phyloP scores from a whole-genome alignment of 2,888 invertebrate species.

The Melinaea marsaeus region DNA sequence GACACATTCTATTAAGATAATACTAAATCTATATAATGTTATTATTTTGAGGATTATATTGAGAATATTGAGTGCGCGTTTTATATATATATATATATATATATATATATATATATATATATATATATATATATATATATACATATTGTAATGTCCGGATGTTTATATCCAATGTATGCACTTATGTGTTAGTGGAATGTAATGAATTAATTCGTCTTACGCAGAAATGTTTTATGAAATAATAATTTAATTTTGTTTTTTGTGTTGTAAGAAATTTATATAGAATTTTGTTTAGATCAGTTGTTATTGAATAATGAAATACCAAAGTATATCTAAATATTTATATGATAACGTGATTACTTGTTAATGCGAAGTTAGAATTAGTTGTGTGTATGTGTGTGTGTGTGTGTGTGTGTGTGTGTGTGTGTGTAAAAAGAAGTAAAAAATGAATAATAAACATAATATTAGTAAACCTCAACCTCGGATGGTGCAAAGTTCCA shows the following conservation, averaged over 20 bases:
- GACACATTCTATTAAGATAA: not conserved
- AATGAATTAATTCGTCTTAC: slow-evolving; percentile 15
- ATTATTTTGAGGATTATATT: too few relatives aligned
- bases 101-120: not conserved
- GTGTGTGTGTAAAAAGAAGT: not conserved
- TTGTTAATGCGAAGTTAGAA: too few relatives aligned
- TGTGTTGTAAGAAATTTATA: slow-evolving; percentile 20
- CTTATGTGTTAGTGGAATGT: slow-evolving; percentile 8
- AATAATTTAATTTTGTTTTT: not conserved
- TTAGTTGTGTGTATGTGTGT: too few relatives aligned
- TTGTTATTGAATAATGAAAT: too few relatives aligned
- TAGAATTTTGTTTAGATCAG: slow-evolving; percentile 3
- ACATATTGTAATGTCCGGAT: not conserved
- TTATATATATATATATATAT: not conserved
- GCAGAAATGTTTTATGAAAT: slow-evolving; percentile 7
- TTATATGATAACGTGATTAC: too few relatives aligned
- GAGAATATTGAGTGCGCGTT: too few relatives aligned
- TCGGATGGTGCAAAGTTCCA: slow-evolving; percentile 12
- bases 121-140: not conserved
- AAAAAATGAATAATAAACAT: not conserved
- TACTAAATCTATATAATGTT: not conserved
- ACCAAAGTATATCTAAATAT: too few relatives aligned
- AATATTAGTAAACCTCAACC: not conserved
- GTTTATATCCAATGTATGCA: not conserved
- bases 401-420: not conserved